Base-by-base conservation (phyloP, 2,888 invertebrate genomes). In the Hetaerina titia region DNA sequence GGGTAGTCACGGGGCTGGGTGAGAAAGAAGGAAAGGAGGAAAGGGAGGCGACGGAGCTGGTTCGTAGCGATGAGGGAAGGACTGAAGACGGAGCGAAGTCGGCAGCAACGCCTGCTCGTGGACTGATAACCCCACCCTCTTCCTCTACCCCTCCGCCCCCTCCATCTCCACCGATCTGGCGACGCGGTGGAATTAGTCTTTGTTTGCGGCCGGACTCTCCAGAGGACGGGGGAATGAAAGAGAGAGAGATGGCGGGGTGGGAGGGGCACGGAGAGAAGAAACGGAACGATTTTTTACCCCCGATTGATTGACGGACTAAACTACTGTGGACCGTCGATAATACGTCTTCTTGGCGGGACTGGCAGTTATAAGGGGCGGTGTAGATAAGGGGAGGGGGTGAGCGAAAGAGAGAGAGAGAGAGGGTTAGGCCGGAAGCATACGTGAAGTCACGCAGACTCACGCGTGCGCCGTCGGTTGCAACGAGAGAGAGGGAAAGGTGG, bases 221-320 rank as follows among this genome's bases (percentile, higher is more conserved):
- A 64, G 69, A n/a, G 31, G 45, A 45, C 45, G 90, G 31, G 22
- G 19, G 31, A 19, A 90, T 64, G 45, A n/a, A 22, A 7, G 64
- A 7, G 45, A n/a, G 69, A 69, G n/a, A 69, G 69, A 60, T 64
- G 63, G 69, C 19, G 8, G 22, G 9, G n/a, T 45, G 25, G 17
- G 31, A 45, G 64, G 69, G 64, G 45, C 17, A 69, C 69, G 15
- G 17, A 69, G 69, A 31, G 69, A 69, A 56, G 69, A 56, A 74
- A n/a, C 63, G 74, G 56, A 92, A 92, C 92, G 69, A 56, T 92
- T 92, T 92, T 92, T 92, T 92, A 69, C 69, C 56, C 69, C 92
- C 64, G 69, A 56, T 69, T 56, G 92, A 92, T 64, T 92, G 92
- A 92, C 92, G 69, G 31, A 69, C 69, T 56, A 92, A 69, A 92